Base-by-base conservation (phyloP, 2,797 vertebrate species). In the Spea hammondii region DNA sequence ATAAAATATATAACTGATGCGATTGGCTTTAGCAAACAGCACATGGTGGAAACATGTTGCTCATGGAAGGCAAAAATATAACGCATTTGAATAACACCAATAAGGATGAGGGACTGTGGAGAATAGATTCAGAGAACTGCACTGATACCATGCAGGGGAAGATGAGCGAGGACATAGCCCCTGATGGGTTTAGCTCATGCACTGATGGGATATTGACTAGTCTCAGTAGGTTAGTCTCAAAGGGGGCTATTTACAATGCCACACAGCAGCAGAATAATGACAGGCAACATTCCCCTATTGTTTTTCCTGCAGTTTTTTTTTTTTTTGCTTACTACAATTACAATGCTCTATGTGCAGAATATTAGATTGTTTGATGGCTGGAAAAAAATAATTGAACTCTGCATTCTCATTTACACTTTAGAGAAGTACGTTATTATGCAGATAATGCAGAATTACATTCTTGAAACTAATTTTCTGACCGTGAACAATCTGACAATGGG, bases 201-300 rank as follows among this genome's bases (percentile, higher is more conserved):
- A 89, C 90, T 93, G 92, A 93, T 93, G 92, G 90, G 91, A 91
- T 93, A 93, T 93, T 93, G 92, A 94, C 92, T 93, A 92, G 92
- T 92, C 93, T 90, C 93, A 92, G 92, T 91, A 92, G 90, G 91
- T 91, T 92, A 88, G 91, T 92, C 91, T 91, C 91, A 92, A 92
- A 92, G 90, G 91, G 88, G 91, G 93, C 90, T 92, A 92, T 94
- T 92, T 92, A 90, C 84, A 83, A 89, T 90, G 91, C 89, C 88
- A 90, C 88, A 89, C 89, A 92, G 87, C 89, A 87, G 88, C 89
- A 89, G 85, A 83, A 90, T 89, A 91, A 91, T 93, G 59, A 62
- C 59, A 32, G 9, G n/a, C 14, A 17, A 5, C 12, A 62, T 91
- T 89, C 89, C 89, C 85, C 89, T 72, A 47, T 79, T 85, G 88